phyloP scores from a whole-genome alignment of 2,113 vertebrate species.

The Corydoras maculifer region DNA sequence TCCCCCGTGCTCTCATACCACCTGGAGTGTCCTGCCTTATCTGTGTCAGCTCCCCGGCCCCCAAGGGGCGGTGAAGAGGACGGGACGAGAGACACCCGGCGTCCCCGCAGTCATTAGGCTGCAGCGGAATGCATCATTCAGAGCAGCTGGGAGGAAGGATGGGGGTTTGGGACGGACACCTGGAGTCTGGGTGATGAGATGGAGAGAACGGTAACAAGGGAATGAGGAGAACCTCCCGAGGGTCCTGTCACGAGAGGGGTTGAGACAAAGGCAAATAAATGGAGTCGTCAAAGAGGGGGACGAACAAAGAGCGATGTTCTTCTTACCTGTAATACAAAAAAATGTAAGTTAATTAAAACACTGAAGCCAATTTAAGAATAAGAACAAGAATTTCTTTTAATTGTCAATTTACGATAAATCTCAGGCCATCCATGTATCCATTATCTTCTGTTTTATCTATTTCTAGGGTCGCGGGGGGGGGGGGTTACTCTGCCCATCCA shows the following conservation, averaged over 20 bases:
- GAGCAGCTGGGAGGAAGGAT: constrained; percentile 66
- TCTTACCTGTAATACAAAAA: too few species aligned
- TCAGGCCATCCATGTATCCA: too few species aligned
- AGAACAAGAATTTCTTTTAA: too few species aligned
- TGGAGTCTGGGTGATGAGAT: constrained; percentile 41
- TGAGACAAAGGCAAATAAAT: constrained; percentile 58
- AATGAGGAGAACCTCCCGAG: constrained; percentile 7
- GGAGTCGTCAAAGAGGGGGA: too few species aligned
- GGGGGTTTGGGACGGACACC: constrained; percentile 31
- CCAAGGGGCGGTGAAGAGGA: constrained; percentile 67
- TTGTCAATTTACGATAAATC: too few species aligned
- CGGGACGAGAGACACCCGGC: constrained; percentile 59
- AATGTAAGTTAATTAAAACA: too few species aligned
- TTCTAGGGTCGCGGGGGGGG: too few species aligned
- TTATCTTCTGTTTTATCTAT: too few species aligned
- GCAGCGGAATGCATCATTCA: constrained; percentile 74
- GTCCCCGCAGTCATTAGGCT: constrained; percentile 72
- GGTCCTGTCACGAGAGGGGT: constrained; percentile 26
- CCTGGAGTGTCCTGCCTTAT: constrained; percentile 78
- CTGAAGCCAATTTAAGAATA: too few species aligned
- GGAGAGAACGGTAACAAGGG: constrained; percentile 1
- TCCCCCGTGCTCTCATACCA: constrained; percentile 73
- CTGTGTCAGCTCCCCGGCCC: constrained; percentile 69
- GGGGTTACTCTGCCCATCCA: too few species aligned
- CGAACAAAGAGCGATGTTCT: too few species aligned